Conservation (phyloP, 2,888 invertebrate genomes). For the Xylota sylvarum region DNA sequence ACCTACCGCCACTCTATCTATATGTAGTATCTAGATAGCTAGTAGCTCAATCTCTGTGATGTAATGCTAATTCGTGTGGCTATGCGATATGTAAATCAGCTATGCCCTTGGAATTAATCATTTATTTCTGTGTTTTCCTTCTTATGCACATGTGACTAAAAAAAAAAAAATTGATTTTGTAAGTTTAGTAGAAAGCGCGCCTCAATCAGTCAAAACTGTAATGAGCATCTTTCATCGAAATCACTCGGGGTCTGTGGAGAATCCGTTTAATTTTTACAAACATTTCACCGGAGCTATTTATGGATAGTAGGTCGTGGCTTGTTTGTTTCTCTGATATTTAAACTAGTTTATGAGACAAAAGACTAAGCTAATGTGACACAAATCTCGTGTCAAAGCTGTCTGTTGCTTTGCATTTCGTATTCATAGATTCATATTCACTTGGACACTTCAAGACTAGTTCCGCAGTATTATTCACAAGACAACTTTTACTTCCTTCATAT, state of each 20-base stretch:
- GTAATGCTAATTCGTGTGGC: conserved; percentile 41
- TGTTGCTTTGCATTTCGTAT: conserved; percentile 24
- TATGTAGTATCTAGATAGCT: conserved; percentile 9
- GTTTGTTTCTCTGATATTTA: conserved; percentile 9
- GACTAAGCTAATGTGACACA: conserved; percentile 12
- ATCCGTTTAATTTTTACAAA: conserved; percentile 29
- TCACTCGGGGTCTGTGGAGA: neutral
- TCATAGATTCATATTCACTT: conserved; percentile 38
- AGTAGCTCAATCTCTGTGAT: conserved; percentile 53
- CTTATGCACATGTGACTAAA: conserved; percentile 30
- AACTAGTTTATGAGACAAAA: conserved; percentile 47
- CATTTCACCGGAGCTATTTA: conserved; percentile 57
- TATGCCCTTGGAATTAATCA: conserved; percentile 69
- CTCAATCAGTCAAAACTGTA: conserved; percentile 14
- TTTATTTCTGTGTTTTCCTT: conserved; percentile 39
- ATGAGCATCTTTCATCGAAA: conserved; percentile 26
- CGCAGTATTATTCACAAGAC: conserved; percentile 38
- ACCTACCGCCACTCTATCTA: conserved; percentile 16
- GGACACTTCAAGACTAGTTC: conserved; percentile 42
- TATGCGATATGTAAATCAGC: conserved; percentile 52
- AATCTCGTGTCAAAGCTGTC: conserved; percentile 22
- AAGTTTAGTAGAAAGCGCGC: conserved; percentile 51
- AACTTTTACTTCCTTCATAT: conserved; percentile 39
- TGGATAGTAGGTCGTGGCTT: conserved; percentile 29
- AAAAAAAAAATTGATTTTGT: conserved; percentile 51